Evolutionary conservation across 2,113 vertebrate species (phyloP).

Genomic region (Phylloscopus whistleri): DNA sequence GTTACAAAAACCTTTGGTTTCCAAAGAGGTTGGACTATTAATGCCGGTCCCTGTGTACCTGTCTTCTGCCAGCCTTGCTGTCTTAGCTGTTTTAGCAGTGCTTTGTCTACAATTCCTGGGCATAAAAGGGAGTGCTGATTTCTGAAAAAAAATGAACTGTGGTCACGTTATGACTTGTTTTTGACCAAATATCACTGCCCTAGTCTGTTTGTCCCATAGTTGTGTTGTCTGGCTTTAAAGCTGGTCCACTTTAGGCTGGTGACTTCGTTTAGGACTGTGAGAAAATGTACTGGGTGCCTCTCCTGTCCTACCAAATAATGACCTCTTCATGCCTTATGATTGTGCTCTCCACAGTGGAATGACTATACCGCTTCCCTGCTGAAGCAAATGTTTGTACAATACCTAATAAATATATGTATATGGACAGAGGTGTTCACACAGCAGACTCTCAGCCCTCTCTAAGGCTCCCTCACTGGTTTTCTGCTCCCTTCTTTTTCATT

Average conservation of each 20-base stretch:
- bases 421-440: not conserved
- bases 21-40: not conserved
- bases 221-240: not conserved
- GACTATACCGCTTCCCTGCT: not conserved
- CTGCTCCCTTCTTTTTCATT: not conserved
- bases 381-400: not conserved
- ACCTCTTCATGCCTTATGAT: not conserved
- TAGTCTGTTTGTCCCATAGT: not conserved
- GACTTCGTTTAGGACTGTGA: not conserved
- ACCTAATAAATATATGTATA: not conserved
- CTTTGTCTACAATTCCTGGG: not conserved
- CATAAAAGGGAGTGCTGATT: not conserved
- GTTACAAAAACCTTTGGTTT: not conserved
- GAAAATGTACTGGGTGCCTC: not conserved
- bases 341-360: not conserved
- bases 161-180: not conserved
- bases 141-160: not conserved
- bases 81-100: not conserved
- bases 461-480: not conserved
- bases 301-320: not conserved
- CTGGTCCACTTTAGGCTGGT: not conserved
- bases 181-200: not conserved
- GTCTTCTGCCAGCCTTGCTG: not conserved
- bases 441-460: not conserved
- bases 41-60: fast-evolving